phyloP scores from a whole-genome alignment of 2,113 vertebrate species.

The Salvator merianae region DNA sequence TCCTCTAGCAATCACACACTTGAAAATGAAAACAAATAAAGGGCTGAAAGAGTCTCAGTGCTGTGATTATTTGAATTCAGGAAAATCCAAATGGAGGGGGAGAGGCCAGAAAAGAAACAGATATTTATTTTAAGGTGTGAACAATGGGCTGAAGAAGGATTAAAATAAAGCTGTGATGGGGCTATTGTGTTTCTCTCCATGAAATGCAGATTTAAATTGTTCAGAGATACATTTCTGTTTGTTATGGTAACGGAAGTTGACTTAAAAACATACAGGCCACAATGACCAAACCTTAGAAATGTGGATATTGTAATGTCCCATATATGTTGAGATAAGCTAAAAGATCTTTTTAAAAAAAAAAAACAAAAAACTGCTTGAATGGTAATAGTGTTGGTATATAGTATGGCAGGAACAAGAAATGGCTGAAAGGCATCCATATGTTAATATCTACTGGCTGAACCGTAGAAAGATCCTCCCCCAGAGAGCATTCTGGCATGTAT shows the following conservation, averaged over 20 bases:
- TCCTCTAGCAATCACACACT: too few species aligned
- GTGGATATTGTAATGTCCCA: background rate
- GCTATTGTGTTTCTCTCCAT: background rate
- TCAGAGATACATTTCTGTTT: background rate
- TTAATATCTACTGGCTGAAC: background rate
- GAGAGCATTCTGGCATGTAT: background rate
- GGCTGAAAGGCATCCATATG: background rate
- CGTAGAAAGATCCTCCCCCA: too few species aligned
- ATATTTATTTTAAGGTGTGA: too few species aligned
- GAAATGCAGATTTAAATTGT: background rate
- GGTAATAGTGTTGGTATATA: too few species aligned
- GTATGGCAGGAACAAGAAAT: background rate
- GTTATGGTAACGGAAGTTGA: background rate
- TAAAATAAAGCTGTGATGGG: too few species aligned
- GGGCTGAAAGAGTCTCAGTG: too few species aligned
- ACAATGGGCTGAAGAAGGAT: too few species aligned
- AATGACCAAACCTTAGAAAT: background rate
- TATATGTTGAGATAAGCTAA: too few species aligned
- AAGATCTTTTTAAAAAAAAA: background rate
- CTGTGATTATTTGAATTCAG: too few species aligned
- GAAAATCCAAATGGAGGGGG: too few species aligned
- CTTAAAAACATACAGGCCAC: background rate
- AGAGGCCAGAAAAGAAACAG: too few species aligned
- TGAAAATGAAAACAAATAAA: too few species aligned
- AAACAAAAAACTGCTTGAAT: background rate